Conservation (phyloP, 1,140 invertebrate species). For the Drosophila nigrodunni region DNA sequence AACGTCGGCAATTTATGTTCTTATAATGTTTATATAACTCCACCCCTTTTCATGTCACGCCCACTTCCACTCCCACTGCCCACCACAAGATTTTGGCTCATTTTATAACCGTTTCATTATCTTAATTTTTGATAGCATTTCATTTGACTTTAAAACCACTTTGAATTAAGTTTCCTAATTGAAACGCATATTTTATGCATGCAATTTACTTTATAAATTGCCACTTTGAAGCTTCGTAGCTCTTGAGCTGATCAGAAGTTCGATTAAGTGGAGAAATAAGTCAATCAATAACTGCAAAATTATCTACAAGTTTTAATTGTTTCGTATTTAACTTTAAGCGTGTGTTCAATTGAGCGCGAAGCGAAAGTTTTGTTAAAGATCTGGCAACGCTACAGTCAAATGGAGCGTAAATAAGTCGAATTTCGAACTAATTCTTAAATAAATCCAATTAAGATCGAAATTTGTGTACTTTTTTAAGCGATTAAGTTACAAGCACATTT, state of each 20-base stretch:
- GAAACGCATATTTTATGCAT: constrained; percentile 6
- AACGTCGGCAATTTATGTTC: constrained; percentile 36
- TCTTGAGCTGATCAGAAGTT: background rate
- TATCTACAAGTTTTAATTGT: too few relatives aligned
- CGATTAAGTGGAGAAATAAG: too few relatives aligned
- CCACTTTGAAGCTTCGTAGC: background rate
- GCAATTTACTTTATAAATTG: constrained; percentile 15
- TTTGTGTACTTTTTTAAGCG: too few relatives aligned
- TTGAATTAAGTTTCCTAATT: constrained; percentile 26
- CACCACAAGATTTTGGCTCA: background rate
- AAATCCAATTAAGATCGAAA: too few relatives aligned
- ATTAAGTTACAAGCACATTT: too few relatives aligned
- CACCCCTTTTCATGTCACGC: background rate
- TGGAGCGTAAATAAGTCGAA: too few relatives aligned
- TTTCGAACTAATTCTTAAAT: too few relatives aligned
- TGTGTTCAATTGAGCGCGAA: background rate
- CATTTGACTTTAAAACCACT: constrained; percentile 17
- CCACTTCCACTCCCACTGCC: background rate
- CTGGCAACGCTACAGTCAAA: too few relatives aligned
- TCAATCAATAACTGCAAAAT: too few relatives aligned
- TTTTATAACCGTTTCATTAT: constrained; percentile 29
- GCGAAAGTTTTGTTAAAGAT: too few relatives aligned
- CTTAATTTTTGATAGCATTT: constrained; percentile 5
- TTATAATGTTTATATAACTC: constrained; percentile 36
- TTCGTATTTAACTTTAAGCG: background rate